Evolutionary conservation across 2,888 invertebrate species (phyloP).

Genomic region (Clistopyga incitator): DNA sequence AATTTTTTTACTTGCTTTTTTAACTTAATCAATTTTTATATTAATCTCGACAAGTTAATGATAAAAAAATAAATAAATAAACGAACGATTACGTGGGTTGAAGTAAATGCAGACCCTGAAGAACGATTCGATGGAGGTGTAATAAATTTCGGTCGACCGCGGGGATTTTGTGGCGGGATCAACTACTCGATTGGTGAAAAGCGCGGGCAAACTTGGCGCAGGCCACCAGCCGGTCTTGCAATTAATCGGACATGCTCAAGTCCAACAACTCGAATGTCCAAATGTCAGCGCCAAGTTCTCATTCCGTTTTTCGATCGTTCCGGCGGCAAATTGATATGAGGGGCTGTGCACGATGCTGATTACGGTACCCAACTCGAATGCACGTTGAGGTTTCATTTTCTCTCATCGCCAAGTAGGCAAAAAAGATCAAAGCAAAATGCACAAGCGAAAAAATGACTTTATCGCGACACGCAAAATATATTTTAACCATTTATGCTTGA

Average conservation of each 20-base stretch:
- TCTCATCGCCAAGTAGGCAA: no score
- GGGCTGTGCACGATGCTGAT: slow-evolving; percentile 27
- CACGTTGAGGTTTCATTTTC: slow-evolving; percentile 3
- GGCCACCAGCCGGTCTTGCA: slow-evolving; percentile 24
- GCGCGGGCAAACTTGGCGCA: slow-evolving; percentile 60
- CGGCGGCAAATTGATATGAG: slow-evolving; percentile 32
- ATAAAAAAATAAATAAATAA: slow-evolving; percentile 30
- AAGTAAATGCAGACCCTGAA: slow-evolving; percentile 28
- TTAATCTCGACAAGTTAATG: slow-evolving; percentile 31
- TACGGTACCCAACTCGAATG: slow-evolving; percentile 35
- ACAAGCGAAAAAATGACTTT: no score
- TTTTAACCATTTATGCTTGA: no score
- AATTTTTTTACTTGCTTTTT: no score
- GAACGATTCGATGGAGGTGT: slow-evolving; percentile 38
- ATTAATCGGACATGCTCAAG: slow-evolving; percentile 59
- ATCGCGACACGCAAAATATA: no score
- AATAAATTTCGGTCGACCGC: slow-evolving; percentile 34
- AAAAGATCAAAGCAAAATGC: no score
- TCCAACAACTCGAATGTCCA: slow-evolving; percentile 51
- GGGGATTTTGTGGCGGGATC: slow-evolving; percentile 34
- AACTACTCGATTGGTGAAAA: slow-evolving; percentile 50
- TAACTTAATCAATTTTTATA: not conserved
- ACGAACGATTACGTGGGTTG: slow-evolving; percentile 47
- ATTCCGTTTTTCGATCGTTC: slow-evolving; percentile 32
- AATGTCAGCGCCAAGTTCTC: slow-evolving; percentile 58